phyloP scores from a whole-genome alignment of 2,888 invertebrate species.

The Nomada lathburiana region DNA sequence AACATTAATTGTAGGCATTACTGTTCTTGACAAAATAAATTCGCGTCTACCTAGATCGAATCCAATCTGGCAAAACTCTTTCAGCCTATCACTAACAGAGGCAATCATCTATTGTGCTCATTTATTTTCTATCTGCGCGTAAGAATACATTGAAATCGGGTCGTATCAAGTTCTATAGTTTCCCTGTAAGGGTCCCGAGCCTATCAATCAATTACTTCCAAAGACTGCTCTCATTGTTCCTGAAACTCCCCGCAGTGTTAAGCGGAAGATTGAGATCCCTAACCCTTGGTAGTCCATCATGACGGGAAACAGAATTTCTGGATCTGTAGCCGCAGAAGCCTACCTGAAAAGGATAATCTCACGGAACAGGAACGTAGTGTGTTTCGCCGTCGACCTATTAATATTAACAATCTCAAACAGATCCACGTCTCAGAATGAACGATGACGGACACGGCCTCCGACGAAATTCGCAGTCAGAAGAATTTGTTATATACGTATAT shows the following conservation, averaged over 20 bases:
- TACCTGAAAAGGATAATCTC: background rate
- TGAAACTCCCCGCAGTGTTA: background rate
- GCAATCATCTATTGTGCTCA: too few species aligned
- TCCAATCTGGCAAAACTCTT: too few species aligned
- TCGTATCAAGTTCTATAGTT: background rate
- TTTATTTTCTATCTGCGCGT: background rate
- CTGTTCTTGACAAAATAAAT: too few species aligned
- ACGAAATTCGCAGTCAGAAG: too few species aligned
- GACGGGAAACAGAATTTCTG: slow-evolving; percentile 2
- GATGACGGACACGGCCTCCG: too few species aligned
- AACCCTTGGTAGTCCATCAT: background rate
- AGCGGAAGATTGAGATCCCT: slow-evolving; percentile 5
- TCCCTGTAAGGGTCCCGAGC: background rate
- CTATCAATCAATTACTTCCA: background rate
- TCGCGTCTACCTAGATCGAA: too few species aligned
- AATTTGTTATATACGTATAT: background rate
- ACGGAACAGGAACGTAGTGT: background rate
- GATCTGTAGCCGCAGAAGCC: background rate
- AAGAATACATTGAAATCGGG: background rate
- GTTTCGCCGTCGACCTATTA: background rate
- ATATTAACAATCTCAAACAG: background rate
- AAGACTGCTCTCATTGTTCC: background rate
- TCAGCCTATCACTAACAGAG: too few species aligned
- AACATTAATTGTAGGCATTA: too few species aligned
- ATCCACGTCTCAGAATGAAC: background rate